Percentiles rank a stretch among this genome's conserved stretches.
phyloP scores from a whole-genome alignment of 2,113 vertebrate genomes.

The Leucosticte australis region DNA sequence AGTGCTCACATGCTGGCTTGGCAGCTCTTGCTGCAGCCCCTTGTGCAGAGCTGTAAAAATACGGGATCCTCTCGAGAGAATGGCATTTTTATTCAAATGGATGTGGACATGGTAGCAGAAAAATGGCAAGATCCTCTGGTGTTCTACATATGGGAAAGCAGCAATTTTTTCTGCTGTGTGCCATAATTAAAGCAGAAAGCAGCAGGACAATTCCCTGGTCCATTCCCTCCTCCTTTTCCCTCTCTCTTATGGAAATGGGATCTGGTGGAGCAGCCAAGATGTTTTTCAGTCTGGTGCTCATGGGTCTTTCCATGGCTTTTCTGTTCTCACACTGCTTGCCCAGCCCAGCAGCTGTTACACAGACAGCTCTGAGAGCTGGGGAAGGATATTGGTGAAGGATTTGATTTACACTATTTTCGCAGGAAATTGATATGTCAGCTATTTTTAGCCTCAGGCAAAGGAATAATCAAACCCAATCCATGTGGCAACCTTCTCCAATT shows the following conservation, averaged over 20 bases:
- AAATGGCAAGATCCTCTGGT: not conserved
- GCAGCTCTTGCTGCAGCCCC: not conserved
- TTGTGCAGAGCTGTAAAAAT: not conserved
- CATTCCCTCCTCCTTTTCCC: not conserved
- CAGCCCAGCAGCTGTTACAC: conserved; percentile 41
- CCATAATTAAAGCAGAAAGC: not conserved
- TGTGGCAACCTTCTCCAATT: not conserved
- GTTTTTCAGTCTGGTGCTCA: conserved; percentile 33
- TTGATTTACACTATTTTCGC: conserved; percentile 12
- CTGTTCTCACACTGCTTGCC: conserved; percentile 32
- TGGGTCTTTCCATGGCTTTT: not conserved
- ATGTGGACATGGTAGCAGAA: not conserved
- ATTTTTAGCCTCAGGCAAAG: conserved; percentile 22
- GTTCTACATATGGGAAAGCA: not conserved
- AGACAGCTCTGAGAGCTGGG: not conserved
- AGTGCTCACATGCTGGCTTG: not conserved
- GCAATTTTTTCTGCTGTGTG: too few species aligned
- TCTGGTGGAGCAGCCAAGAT: conserved; percentile 24
- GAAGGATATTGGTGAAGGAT: not conserved
- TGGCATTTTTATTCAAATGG: not conserved
- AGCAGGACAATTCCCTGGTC: not conserved
- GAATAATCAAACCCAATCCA: not conserved
- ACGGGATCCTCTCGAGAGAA: not conserved
- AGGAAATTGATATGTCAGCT: not conserved
- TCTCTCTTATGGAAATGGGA: not conserved